Evolutionary conservation across 2,113 vertebrate species (phyloP).

Genomic region (Petromus typicus): DNA sequence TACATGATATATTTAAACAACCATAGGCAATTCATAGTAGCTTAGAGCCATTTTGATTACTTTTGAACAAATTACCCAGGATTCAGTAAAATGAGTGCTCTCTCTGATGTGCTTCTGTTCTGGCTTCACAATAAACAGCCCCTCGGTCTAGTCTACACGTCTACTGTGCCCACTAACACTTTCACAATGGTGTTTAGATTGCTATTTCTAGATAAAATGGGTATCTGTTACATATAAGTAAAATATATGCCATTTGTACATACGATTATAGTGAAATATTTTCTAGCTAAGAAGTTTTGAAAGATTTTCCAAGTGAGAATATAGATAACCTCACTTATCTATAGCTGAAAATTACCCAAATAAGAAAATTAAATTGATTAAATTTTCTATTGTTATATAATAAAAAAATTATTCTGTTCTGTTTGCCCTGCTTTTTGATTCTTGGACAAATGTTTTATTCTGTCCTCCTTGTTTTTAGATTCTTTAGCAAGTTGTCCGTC

Average conservation of each 20-base stretch:
- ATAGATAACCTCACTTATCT: conserved; percentile 32
- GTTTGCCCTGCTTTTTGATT: conserved; percentile 58
- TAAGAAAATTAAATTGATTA: conserved; percentile 67
- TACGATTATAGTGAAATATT: neutral
- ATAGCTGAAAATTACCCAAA: conserved; percentile 61
- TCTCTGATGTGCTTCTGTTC: conserved; percentile 18
- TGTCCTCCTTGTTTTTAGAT: conserved; percentile 62
- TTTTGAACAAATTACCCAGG: conserved; percentile 59
- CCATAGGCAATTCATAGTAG: conserved; percentile 30
- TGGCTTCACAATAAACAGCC: conserved; percentile 52
- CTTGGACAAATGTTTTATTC: conserved; percentile 62
- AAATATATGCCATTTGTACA: conserved; percentile 35
- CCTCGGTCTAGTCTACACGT: conserved; percentile 48
- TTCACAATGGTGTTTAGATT: conserved; percentile 58
- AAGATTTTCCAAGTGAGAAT: conserved; percentile 56
- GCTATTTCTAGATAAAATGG: conserved; percentile 49
- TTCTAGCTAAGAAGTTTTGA: conserved; percentile 49
- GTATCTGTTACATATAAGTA: conserved; percentile 45
- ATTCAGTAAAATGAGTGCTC: conserved; percentile 52
- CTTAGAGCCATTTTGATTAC: conserved; percentile 65
- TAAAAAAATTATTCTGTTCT: neutral
- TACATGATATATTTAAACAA: conserved; percentile 46
- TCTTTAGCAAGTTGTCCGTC: conserved; percentile 51
- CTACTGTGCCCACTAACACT: conserved; percentile 39
- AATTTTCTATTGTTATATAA: conserved; percentile 48